These are phyloP conservation scores for Drosophila pegasa DNA, from an alignment of 2,888 invertebrate species.

Conservation along the genomic window DNA sequence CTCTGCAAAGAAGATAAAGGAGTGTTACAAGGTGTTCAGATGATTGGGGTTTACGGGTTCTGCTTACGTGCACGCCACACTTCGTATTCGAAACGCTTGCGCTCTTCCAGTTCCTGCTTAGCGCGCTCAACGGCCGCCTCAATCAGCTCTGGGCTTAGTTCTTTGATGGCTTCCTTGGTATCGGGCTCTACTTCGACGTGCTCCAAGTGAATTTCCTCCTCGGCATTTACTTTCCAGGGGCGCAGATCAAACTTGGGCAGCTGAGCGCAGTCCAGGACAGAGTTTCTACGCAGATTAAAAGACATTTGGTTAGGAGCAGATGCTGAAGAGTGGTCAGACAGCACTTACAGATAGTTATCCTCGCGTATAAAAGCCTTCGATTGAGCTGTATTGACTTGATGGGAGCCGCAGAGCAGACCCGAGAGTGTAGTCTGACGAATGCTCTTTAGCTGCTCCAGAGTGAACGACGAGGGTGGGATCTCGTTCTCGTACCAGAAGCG, in stretches of 20 bases:
- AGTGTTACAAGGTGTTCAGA: background rate
- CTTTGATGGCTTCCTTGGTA: slow-evolving; percentile 87
- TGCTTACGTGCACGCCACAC: slow-evolving; percentile 90
- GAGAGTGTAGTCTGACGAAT: slow-evolving; percentile 92
- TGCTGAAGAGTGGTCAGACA: background rate
- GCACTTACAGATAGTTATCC: slow-evolving; percentile 92
- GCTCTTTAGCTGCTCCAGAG: slow-evolving; percentile 91
- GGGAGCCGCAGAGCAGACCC: slow-evolving; percentile 91
- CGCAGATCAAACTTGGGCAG: slow-evolving; percentile 88
- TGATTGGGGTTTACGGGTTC: no score
- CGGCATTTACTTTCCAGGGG: slow-evolving; percentile 87
- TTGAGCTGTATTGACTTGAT: slow-evolving; percentile 90
- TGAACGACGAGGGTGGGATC: slow-evolving; percentile 93
- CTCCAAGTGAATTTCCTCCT: slow-evolving; percentile 79
- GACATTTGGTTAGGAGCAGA: background rate
- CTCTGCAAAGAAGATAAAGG: slow-evolving; percentile 85
- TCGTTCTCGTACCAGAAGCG: slow-evolving; percentile 98
- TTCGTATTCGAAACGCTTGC: slow-evolving; percentile 92
- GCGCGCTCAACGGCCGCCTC: slow-evolving; percentile 92
- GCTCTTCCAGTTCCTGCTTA: slow-evolving; percentile 90
- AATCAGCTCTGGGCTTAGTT: slow-evolving; percentile 89
- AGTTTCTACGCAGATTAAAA: slow-evolving; percentile 86
- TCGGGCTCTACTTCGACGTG: slow-evolving; percentile 82
- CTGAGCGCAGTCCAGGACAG: slow-evolving; percentile 90
- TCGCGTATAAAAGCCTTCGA: slow-evolving; percentile 94